These are phyloP conservation scores for Heterochromis multidens DNA, from an alignment of 2,113 vertebrate species.

Conservation along the genomic window DNA sequence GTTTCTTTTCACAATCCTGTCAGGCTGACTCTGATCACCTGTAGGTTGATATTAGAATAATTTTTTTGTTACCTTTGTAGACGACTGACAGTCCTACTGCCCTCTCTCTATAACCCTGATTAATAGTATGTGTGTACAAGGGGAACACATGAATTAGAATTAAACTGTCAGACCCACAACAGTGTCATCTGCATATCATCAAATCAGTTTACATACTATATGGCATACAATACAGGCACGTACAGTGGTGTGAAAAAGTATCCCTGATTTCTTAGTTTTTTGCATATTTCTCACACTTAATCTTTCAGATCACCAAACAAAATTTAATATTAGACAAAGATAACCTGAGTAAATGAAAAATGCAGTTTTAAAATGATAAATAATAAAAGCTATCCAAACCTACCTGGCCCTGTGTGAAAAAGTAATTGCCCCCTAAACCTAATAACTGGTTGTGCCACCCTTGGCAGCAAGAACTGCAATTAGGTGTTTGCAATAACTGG, in stretches of 20 bases:
- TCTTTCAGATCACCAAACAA: not conserved
- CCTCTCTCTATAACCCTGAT: not conserved
- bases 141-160: no score
- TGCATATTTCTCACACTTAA: not conserved
- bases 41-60: not conserved
- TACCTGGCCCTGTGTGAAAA: not conserved
- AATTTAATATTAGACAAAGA: not conserved
- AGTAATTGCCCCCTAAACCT: not conserved
- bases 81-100: not conserved
- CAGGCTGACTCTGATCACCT: no score
- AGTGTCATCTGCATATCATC: not conserved
- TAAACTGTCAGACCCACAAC: not conserved
- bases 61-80: not conserved
- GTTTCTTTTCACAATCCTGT: no score
- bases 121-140: no score
- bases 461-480: not conserved
- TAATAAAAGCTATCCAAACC: not conserved
- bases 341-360: not conserved
- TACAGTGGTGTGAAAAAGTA: not conserved
- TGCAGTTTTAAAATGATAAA: not conserved
- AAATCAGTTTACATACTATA: not conserved
- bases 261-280: no score
- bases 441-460: not conserved
- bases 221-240: not conserved
- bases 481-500: not conserved